Evolutionary conservation across 2,888 invertebrate genomes (phyloP).

Genomic region (Chironomus tentans): DNA sequence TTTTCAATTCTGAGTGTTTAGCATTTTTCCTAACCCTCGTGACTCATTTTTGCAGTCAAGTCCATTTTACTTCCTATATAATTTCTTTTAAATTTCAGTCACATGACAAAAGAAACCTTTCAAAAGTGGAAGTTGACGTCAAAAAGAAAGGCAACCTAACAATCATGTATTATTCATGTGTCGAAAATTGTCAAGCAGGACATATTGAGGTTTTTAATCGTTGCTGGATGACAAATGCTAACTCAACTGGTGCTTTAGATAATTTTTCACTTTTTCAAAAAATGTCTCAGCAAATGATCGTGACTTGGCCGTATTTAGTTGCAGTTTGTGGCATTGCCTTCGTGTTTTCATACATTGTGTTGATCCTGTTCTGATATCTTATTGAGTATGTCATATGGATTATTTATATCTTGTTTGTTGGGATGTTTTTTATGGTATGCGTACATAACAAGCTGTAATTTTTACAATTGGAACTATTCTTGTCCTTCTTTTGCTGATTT

Average conservation of each 20-base stretch:
- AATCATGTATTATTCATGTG: slow-evolving; percentile 33
- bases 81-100: too few species aligned
- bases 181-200: slow-evolving; percentile 33
- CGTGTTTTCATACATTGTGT: slow-evolving; percentile 46
- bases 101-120: too few species aligned
- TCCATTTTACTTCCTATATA: too few species aligned
- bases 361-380: slow-evolving; percentile 48
- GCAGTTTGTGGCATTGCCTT: slow-evolving; percentile 51
- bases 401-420: slow-evolving; percentile 45
- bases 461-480: slow-evolving; percentile 41
- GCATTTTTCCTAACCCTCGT: too few species aligned
- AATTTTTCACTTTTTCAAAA: too few species aligned
- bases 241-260: slow-evolving; percentile 36
- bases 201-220: slow-evolving; percentile 44
- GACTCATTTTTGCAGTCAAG: too few species aligned
- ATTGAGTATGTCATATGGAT: slow-evolving; percentile 55
- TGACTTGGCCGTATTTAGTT: slow-evolving; percentile 50
- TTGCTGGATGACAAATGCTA: slow-evolving; percentile 36
- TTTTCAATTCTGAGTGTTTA: too few species aligned
- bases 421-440: slow-evolving; percentile 35
- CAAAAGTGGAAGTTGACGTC: too few species aligned
- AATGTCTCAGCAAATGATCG: slow-evolving; percentile 43
- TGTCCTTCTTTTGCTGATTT: slow-evolving; percentile 37
- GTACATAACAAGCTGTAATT: background rate
- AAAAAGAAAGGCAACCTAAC: background rate